Percentiles rank a stretch among this genome's conserved stretches.
phyloP scores from a whole-genome alignment of 2,113 vertebrate species.

The Gracilinanus agilis region DNA sequence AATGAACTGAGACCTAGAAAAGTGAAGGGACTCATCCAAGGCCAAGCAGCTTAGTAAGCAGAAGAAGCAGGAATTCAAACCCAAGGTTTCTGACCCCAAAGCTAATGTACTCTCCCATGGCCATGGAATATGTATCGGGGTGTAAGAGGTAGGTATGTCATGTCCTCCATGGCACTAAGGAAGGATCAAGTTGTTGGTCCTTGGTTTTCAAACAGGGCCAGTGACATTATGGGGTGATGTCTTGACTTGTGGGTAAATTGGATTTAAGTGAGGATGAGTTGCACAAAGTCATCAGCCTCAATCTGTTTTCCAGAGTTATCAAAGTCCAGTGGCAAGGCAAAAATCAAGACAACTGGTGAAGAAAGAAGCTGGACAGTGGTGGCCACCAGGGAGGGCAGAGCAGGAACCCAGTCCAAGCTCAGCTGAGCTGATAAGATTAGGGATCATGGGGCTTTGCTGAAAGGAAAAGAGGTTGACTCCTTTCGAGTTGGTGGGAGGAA shows the following conservation, averaged over 20 bases:
- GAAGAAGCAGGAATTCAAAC: not conserved
- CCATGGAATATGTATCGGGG: not conserved
- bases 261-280: too few relatives aligned
- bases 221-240: too few relatives aligned
- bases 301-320: too few relatives aligned
- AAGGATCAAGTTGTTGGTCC: not conserved
- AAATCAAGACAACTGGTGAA: too few relatives aligned
- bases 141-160: not conserved
- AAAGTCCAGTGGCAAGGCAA: too few relatives aligned
- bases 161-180: not conserved
- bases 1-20: not conserved
- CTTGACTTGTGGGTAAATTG: too few relatives aligned
- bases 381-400: not conserved
- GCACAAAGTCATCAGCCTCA: too few relatives aligned
- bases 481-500: slow-evolving; percentile 15
- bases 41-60: not conserved
- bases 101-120: not conserved
- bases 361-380: not conserved
- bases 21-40: not conserved
- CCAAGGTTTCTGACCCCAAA: not conserved
- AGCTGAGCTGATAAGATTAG: slow-evolving; percentile 11
- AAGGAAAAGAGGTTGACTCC: not conserved
- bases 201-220: too few relatives aligned
- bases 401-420: not conserved
- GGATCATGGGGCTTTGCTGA: not conserved